These are phyloP conservation scores for Gnathochromis pfefferi DNA, from an alignment of 2,113 vertebrate species.

Conservation along the genomic window DNA sequence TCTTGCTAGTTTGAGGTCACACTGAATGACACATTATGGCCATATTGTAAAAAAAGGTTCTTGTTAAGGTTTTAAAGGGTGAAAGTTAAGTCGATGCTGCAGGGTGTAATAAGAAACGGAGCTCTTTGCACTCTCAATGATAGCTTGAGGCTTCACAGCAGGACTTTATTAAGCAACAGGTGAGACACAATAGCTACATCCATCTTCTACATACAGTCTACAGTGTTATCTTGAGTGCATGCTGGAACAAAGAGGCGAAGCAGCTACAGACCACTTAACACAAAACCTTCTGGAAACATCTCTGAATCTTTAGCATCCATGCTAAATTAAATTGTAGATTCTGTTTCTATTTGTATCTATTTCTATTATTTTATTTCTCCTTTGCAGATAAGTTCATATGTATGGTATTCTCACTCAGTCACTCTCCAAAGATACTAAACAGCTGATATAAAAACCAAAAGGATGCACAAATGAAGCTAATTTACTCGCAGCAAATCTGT, in stretches of 20 bases:
- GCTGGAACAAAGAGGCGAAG: neutral
- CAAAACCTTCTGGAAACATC: neutral
- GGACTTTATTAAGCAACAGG: neutral
- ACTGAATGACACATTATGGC: neutral
- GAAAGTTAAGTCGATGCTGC: neutral
- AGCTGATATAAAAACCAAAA: neutral
- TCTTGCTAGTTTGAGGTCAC: neutral
- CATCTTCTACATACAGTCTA: neutral
- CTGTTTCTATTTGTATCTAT: neutral
- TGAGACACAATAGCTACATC: neutral
- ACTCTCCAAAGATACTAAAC: neutral
- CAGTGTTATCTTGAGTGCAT: neutral
- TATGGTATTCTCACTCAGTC: neutral
- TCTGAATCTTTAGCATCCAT: neutral
- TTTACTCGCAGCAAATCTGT: neutral
- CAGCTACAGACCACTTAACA: neutral
- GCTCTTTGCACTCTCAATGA: neutral
- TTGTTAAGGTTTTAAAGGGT: neutral
- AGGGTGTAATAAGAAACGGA: neutral
- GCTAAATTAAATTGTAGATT: neutral
- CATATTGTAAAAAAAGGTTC: neutral
- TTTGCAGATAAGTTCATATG: neutral
- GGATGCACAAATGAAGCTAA: neutral
- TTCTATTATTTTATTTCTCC: neutral
- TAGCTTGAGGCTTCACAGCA: neutral